phyloP scores from a whole-genome alignment of 2,113 vertebrate species.

The Syrmaticus mikado region DNA sequence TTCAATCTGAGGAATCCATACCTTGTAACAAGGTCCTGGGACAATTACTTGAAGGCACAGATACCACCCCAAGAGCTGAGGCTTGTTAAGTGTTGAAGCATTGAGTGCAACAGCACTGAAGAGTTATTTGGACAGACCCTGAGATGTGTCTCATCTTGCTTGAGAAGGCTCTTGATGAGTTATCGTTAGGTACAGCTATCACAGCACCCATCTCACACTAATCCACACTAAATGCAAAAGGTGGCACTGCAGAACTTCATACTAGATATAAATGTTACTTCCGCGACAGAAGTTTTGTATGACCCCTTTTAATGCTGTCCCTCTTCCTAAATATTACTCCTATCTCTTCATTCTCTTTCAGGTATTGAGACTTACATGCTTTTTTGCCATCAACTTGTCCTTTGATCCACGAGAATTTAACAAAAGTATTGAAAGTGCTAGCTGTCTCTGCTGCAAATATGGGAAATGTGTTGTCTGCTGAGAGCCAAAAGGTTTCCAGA shows the following conservation, averaged over 20 bases:
- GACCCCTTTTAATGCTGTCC: not conserved
- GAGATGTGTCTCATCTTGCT: not conserved
- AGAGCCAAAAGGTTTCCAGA: not conserved
- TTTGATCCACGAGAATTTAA: not conserved
- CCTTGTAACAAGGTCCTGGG: not conserved
- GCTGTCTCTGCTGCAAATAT: not conserved
- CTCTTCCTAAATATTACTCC: not conserved
- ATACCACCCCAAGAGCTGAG: not conserved
- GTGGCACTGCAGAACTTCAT: not conserved
- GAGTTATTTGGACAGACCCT: not conserved
- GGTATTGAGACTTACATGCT: not conserved
- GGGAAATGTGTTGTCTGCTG: not conserved
- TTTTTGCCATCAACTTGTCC: not conserved
- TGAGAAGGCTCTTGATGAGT: not conserved
- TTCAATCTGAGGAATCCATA: not conserved
- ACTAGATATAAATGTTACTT: not conserved
- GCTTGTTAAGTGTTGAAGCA: not conserved
- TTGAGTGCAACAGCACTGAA: not conserved
- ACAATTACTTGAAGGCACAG: not conserved
- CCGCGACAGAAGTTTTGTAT: not conserved
- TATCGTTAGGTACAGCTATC: not conserved
- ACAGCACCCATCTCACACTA: accelerated
- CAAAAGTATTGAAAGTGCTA: not conserved
- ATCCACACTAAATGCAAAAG: not conserved
- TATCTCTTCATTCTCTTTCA: not conserved